A percentile compares a stretch with the other conserved stretches of the same genome.
phyloP scores from a whole-genome alignment of 2,888 invertebrate genomes.

The Lypha dubia region DNA sequence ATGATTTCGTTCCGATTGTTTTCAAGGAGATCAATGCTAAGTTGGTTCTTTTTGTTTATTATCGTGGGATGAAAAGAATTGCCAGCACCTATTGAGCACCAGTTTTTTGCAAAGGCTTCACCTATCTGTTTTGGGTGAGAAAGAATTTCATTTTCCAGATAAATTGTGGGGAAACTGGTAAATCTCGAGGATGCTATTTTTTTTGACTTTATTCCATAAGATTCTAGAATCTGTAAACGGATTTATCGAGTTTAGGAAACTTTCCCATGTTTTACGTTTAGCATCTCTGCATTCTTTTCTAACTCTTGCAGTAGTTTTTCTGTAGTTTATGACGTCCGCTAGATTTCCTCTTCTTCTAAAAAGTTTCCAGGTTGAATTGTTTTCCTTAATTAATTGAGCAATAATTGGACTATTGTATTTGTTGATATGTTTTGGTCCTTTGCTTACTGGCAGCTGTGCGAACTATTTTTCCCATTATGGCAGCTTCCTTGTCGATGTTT shows the following conservation, averaged over 20 bases:
- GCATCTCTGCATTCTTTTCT: slow-evolving; percentile 1
- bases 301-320: not conserved
- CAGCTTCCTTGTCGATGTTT: slow-evolving; percentile 20
- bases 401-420: not conserved
- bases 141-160: not conserved
- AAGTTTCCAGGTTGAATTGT: slow-evolving; percentile 15
- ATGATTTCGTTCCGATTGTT: not conserved
- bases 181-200: slow-evolving; percentile 3
- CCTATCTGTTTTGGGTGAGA: slow-evolving; percentile 20
- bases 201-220: slow-evolving; percentile 25
- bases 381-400: slow-evolving; percentile 4
- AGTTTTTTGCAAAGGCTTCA: too few species aligned
- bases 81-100: slow-evolving; percentile 24
- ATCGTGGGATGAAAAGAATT: not conserved
- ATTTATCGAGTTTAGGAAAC: slow-evolving; percentile 27
- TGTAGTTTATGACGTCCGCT: slow-evolving; percentile 11
- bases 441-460: not conserved
- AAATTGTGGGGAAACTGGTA: slow-evolving; percentile 11
- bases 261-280: slow-evolving; percentile 16
- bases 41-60: slow-evolving; percentile 3
- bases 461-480: not conserved
- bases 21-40: not conserved
- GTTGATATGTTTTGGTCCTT: not conserved
- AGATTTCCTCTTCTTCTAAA: too few species aligned
- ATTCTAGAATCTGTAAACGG: not conserved